Conservation (phyloP, 2,888 invertebrate species). For the Noctua janthe region DNA sequence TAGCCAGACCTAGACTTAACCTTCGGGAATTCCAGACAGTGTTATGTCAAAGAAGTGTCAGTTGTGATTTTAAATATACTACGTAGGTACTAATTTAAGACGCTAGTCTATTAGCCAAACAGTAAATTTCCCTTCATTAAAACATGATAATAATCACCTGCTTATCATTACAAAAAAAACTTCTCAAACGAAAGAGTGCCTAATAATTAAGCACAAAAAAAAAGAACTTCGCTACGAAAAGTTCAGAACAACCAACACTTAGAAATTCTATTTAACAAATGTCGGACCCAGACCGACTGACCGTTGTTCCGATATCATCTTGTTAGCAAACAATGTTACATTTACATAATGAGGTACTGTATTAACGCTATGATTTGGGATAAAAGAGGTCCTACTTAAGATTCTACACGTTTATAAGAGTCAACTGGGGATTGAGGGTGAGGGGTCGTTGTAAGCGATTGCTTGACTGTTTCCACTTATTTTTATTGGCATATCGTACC, state of each 20-base stretch:
- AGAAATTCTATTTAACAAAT: conserved; percentile 47
- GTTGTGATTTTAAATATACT: not conserved
- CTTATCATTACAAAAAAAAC: conserved; percentile 7
- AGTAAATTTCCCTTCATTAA: not conserved
- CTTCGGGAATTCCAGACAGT: not conserved
- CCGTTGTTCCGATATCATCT: conserved; percentile 44
- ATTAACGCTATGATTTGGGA: conserved; percentile 47
- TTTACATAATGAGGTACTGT: conserved; percentile 55
- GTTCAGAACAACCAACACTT: conserved; percentile 20
- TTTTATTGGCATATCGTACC: conserved; percentile 44
- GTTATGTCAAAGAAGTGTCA: too few relatives aligned
- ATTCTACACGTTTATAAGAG: conserved; percentile 51
- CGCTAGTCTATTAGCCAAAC: not conserved
- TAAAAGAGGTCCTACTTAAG: conserved; percentile 44
- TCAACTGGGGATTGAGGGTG: conserved; percentile 28
- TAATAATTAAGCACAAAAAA: conserved; percentile 13
- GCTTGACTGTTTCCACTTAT: conserved; percentile 40
- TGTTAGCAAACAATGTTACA: conserved; percentile 45
- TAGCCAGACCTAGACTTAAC: too few relatives aligned
- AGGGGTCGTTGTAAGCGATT: conserved; percentile 35
- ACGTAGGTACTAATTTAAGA: not conserved
- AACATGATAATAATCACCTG: not conserved
- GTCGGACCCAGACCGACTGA: conserved; percentile 18
- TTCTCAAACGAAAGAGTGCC: conserved; percentile 16
- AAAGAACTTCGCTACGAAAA: not conserved